Evolutionary conservation across 2,113 vertebrate genomes (phyloP).

Genomic region (Guaruba guarouba): DNA sequence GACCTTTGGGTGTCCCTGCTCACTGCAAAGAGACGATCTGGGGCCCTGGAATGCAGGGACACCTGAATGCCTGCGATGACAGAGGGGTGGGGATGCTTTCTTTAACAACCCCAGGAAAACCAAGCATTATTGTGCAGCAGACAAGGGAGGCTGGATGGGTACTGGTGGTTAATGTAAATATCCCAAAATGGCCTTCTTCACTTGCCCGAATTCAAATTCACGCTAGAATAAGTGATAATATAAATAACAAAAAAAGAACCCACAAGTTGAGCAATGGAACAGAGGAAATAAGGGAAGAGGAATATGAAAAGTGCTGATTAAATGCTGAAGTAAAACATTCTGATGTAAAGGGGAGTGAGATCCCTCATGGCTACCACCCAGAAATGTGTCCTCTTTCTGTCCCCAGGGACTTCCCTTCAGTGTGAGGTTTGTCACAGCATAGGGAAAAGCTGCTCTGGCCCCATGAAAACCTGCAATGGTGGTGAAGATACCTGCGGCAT

Average conservation of each 20-base stretch:
- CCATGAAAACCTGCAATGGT: neutral
- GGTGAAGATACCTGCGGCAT: conserved; percentile 31
- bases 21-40: neutral
- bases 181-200: neutral
- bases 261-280: neutral
- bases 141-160: neutral
- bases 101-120: neutral
- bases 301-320: conserved; percentile 5
- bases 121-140: neutral
- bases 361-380: neutral
- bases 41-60: neutral
- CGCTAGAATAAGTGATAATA: neutral
- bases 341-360: neutral
- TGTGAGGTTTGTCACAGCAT: conserved; percentile 38
- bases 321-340: neutral
- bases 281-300: neutral
- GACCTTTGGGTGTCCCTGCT: neutral
- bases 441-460: conserved; percentile 25
- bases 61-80: neutral
- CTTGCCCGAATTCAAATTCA: neutral
- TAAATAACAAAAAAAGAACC: neutral
- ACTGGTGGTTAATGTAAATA: neutral
- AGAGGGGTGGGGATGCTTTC: neutral
- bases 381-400: neutral
- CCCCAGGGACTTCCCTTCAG: neutral